A percentile compares a stretch with the other conserved stretches of the same genome.
These are phyloP conservation scores for Tapera naevia DNA, from an alignment of 2,797 vertebrate species.

Conservation along the genomic window DNA sequence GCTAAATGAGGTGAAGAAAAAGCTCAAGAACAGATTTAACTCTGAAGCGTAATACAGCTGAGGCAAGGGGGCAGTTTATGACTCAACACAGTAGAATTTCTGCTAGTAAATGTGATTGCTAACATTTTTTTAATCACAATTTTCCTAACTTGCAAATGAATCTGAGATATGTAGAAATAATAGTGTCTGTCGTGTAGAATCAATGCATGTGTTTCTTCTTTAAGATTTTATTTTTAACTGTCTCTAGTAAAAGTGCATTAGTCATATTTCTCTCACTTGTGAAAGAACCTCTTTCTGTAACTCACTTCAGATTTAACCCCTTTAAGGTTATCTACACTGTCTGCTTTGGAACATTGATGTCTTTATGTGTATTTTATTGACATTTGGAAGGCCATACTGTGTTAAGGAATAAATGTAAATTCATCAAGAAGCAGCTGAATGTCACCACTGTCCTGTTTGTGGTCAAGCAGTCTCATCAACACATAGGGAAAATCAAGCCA, in stretches of 20 bases:
- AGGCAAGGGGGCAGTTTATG: slow-evolving; percentile 71
- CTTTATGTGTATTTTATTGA: background rate
- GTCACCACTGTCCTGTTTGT: background rate
- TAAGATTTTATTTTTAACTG: slow-evolving; percentile 65
- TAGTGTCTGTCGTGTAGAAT: slow-evolving; percentile 50
- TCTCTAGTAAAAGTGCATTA: slow-evolving; percentile 63
- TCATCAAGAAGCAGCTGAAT: background rate
- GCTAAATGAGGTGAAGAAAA: slow-evolving; percentile 74
- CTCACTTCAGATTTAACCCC: slow-evolving; percentile 17
- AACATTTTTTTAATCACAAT: slow-evolving; percentile 1
- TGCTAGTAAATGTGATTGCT: slow-evolving; percentile 45
- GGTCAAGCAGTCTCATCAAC: background rate
- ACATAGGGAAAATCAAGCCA: background rate
- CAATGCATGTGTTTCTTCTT: slow-evolving; percentile 43
- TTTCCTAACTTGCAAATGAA: slow-evolving; percentile 62
- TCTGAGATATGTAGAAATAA: slow-evolving; percentile 62
- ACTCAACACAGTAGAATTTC: slow-evolving; percentile 60
- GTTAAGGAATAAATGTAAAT: background rate
- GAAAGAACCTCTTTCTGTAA: slow-evolving; percentile 27
- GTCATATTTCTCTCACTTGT: slow-evolving; percentile 58
- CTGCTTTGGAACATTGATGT: background rate
- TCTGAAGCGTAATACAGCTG: slow-evolving; percentile 26
- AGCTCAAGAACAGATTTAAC: slow-evolving; percentile 50
- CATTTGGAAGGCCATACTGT: background rate
- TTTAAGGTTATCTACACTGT: background rate